Percentiles rank a stretch among this genome's conserved stretches.
Conservation (phyloP, 2,888 invertebrate genomes). For the Pasiphila rectangulata region DNA sequence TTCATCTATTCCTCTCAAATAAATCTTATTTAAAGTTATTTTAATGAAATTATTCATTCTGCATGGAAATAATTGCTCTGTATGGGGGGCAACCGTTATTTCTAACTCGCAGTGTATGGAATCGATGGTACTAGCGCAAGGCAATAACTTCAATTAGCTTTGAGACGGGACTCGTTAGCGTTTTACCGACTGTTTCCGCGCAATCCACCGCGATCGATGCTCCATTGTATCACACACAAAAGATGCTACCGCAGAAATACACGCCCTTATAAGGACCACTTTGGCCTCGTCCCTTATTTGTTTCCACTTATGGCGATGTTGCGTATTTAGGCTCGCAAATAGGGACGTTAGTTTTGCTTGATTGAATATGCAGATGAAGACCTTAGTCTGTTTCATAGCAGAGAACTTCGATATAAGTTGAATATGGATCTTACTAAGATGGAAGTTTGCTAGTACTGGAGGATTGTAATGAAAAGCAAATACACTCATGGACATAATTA, state of each 20-base stretch:
- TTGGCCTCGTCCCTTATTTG: constrained; percentile 60
- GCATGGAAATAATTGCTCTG: constrained; percentile 16
- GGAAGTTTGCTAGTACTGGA: too few species aligned
- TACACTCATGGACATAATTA: too few species aligned
- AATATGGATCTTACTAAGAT: too few species aligned
- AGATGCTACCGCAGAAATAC: constrained; percentile 65
- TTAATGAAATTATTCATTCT: constrained; percentile 20
- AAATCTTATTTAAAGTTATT: constrained; percentile 15
- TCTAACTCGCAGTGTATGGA: constrained; percentile 21
- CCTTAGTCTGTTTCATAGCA: constrained; percentile 10
- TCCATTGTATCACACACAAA: constrained; percentile 71
- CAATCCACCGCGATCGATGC: constrained; percentile 67
- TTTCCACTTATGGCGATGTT: constrained; percentile 53
- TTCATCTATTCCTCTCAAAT: constrained; percentile 5
- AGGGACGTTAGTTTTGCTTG: constrained; percentile 29
- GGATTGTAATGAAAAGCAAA: too few species aligned
- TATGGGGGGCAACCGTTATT: constrained; percentile 23
- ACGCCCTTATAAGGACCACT: constrained; percentile 62
- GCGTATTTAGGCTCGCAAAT: constrained; percentile 33
- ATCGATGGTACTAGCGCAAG: constrained; percentile 26
- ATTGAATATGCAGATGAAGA: constrained; percentile 27
- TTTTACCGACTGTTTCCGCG: constrained; percentile 59
- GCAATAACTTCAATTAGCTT: constrained; percentile 70
- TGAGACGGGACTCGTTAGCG: constrained; percentile 62
- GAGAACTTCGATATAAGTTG: too few species aligned